Evolutionary conservation across 2,113 vertebrate genomes (phyloP).

Genomic region (Rhagologus leucostigma): DNA sequence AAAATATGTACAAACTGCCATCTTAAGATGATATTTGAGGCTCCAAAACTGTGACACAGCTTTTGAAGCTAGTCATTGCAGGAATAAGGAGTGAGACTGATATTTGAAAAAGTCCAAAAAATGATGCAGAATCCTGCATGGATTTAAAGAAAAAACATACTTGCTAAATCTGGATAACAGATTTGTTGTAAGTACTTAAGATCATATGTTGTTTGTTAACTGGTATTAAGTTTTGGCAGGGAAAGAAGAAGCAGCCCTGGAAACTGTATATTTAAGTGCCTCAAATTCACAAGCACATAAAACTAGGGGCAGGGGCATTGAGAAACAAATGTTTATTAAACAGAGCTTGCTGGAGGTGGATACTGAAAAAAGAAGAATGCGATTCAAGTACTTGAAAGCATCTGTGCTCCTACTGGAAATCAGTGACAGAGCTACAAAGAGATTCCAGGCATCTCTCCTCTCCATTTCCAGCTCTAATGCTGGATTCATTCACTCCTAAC

Average conservation of each 20-base stretch:
- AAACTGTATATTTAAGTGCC: background rate
- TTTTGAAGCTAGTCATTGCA: background rate
- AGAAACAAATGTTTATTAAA: conserved; percentile 19
- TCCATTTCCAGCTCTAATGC: background rate
- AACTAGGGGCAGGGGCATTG: background rate
- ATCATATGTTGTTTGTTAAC: background rate
- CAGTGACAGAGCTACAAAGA: conserved; percentile 7
- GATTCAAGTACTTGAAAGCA: conserved; percentile 30
- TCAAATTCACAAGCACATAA: background rate
- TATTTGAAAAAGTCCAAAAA: background rate
- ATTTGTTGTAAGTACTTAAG: background rate
- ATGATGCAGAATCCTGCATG: background rate
- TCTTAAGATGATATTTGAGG: background rate
- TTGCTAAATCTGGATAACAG: background rate
- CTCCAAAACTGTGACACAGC: background rate
- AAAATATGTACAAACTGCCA: background rate
- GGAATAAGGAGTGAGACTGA: background rate
- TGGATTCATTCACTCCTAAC: background rate
- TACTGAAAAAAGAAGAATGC: background rate
- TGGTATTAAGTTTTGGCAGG: background rate
- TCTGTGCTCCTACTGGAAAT: background rate
- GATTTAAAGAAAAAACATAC: background rate
- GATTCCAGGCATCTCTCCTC: background rate
- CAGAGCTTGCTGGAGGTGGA: background rate
- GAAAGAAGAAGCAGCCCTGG: background rate